Conservation (phyloP, 1,140 invertebrate genomes). For the Ceratina japonica region DNA sequence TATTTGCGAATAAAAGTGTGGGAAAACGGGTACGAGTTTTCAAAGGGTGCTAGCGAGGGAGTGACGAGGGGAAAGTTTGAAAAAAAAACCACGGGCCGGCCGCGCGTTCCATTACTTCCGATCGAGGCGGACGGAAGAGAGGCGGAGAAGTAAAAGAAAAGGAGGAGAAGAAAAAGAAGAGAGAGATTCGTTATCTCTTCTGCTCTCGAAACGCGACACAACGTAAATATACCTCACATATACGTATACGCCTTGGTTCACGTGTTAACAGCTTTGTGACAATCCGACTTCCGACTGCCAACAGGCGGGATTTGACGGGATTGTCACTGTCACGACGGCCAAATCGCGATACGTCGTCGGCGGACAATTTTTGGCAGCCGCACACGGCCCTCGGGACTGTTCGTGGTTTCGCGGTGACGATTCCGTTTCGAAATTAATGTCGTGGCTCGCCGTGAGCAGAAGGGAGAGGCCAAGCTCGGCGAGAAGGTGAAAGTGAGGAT, state of each 20-base stretch:
- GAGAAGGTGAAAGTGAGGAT: conserved; percentile 64
- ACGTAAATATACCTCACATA: not conserved
- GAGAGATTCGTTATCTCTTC: not conserved
- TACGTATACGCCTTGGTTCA: not conserved
- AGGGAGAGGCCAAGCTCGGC: conserved; percentile 42
- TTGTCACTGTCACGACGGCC: conserved; percentile 48
- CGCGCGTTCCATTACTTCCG: not conserved
- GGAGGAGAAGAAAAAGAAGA: no score
- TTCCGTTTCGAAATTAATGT: conserved; percentile 54
- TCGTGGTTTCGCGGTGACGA: not conserved
- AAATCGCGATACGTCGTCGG: not conserved
- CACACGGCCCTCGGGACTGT: not conserved
- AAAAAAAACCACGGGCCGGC: not conserved
- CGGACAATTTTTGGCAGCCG: not conserved
- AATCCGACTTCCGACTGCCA: conserved; percentile 13
- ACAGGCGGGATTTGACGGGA: conserved; percentile 21
- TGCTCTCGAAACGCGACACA: not conserved
- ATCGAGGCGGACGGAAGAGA: not conserved
- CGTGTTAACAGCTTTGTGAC: not conserved
- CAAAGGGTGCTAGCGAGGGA: not conserved
- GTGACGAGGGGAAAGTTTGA: not conserved
- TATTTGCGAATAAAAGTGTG: not conserved
- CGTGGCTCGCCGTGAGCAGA: conserved; percentile 28
- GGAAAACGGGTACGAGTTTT: not conserved
- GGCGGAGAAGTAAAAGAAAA: not conserved